Base-by-base conservation (phyloP, 2,888 invertebrate species). In the Aporophyla lueneburgensis region DNA sequence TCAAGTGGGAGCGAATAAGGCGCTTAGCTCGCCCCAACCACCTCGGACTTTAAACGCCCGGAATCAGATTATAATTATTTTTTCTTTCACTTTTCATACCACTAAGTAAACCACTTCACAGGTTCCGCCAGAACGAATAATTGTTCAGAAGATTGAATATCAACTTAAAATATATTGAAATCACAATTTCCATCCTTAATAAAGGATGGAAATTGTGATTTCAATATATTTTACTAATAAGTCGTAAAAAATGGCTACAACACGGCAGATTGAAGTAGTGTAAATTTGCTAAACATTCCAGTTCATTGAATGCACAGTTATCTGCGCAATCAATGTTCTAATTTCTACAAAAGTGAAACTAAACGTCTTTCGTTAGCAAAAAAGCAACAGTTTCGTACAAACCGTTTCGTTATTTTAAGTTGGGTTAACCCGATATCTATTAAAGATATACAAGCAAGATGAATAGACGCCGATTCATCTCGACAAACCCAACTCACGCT, bases 1-100 rank as follows among this genome's bases (percentile, higher is more conserved):
- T 94, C 94, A 95, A 95, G 93, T 93, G 92, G 89, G 87, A 74
- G 75, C 83, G 77, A 80, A 85, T 94, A 95, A 95, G 93, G 89
- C 92, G 94, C 94, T 95, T 95, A 94, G 84, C 75, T 81, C 90
- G 78, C 63, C 63, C 49, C 21, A 76, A 53, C 77, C 68, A 91
- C 92, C 92, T 89, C 87, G 82, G 85, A 89, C 86, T 87, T 33
- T 94, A 93, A 95, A 93, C 91, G 92, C 69, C 85, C 88, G 76
- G 84, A 92, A 93, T 93, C 91, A 89, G 93, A 93, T 94, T 93
- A 94, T 91, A 84, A 87, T 88, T 81, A 83, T 90, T 90, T 92
- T 91, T 90, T 86, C 88, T 80, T 86, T 84, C 85, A 84, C 87
- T 90, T 89, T 88, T 56, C 86, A 79, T 86, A 83, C 85, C 86